A percentile compares a stretch with the other conserved stretches of the same genome.
Conservation (phyloP, 2,797 vertebrate genomes). For the Carduelis carduelis region DNA sequence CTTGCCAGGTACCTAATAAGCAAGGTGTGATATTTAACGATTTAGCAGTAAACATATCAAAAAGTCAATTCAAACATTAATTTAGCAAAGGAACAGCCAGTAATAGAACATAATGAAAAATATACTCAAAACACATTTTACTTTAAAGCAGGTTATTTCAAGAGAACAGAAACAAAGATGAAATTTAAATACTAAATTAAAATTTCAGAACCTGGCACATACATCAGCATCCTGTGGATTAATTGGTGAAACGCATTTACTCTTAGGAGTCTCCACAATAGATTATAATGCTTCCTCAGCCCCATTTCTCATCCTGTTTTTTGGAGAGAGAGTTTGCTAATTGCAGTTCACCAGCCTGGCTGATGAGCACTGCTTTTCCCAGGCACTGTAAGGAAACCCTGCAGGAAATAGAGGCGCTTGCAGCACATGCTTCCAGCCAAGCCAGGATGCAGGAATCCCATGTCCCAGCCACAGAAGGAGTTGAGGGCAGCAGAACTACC, state of each 20-base stretch:
- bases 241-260: background rate
- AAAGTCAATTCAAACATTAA: background rate
- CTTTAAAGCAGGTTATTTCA: background rate
- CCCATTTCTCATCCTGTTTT: background rate
- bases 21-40: background rate
- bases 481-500: background rate
- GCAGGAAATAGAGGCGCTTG: rapidly evolving
- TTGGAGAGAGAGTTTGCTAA: background rate
- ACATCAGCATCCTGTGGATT: background rate
- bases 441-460: rapidly evolving
- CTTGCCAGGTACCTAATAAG: background rate
- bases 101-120: background rate
- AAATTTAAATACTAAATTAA: slow-evolving; percentile 26
- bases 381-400: background rate
- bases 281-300: background rate
- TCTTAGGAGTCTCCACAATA: background rate
- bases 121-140: background rate
- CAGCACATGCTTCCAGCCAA: rapidly evolving
- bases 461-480: rapidly evolving
- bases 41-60: background rate
- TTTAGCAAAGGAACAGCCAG: background rate
- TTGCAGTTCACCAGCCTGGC: background rate
- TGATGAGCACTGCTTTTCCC: background rate
- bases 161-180: background rate
- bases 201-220: background rate